Conservation (phyloP, 2,797 vertebrate genomes). For the Diceros bicornis region DNA sequence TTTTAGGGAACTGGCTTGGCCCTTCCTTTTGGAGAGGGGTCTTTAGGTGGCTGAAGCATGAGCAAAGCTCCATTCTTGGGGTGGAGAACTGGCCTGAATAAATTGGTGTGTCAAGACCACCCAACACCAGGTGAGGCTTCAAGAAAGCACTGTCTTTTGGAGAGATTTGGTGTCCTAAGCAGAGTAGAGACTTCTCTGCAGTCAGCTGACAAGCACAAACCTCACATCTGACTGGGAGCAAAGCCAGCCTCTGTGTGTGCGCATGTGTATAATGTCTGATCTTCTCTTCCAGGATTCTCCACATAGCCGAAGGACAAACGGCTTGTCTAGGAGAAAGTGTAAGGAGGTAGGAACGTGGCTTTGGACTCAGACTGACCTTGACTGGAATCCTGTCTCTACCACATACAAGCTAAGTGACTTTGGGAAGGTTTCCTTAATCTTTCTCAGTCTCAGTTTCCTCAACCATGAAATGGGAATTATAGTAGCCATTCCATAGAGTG, state of each 20-base stretch:
- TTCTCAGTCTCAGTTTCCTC: slow-evolving; percentile 7
- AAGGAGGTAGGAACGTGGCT: neutral
- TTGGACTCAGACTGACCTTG: slow-evolving; percentile 11
- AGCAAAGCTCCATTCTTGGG: neutral
- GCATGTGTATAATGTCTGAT: neutral
- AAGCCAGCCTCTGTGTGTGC: neutral
- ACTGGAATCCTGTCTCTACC: neutral
- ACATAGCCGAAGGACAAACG: neutral
- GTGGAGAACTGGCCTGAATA: neutral
- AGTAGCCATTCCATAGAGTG: neutral
- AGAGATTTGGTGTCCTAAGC: neutral
- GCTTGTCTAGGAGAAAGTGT: neutral
- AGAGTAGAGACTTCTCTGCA: neutral
- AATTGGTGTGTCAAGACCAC: neutral
- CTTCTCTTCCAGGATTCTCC: neutral
- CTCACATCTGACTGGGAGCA: neutral
- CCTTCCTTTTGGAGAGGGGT: neutral
- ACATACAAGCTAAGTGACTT: neutral
- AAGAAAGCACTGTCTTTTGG: neutral
- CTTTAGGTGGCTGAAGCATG: neutral
- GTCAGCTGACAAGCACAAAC: neutral
- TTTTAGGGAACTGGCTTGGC: neutral
- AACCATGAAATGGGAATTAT: neutral
- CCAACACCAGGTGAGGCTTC: neutral
- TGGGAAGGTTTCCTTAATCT: neutral